phyloP scores from a whole-genome alignment of 1,140 invertebrate species.

The Caenorhabditis elegans region WBcel235 BX284606.5:15623001-15623500 shows the following conservation, averaged over 20 bases:
- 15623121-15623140: conserved; percentile 55
- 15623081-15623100: conserved; percentile 56
- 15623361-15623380: conserved; percentile 60
- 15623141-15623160: conserved; percentile 58
- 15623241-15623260: neutral
- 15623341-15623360: conserved; percentile 57
- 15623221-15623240: neutral
- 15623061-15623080: conserved; percentile 51
- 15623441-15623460: too few relatives aligned
- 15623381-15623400: conserved; percentile 59
- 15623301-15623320: conserved; percentile 48
- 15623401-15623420: conserved; percentile 60
- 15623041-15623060: too few relatives aligned
- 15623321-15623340: conserved; percentile 34
- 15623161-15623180: neutral
- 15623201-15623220: neutral
- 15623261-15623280: conserved; percentile 55
- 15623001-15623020: too few relatives aligned
- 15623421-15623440: conserved; percentile 50
- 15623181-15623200: neutral
- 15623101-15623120: conserved; percentile 59
- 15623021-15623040: too few relatives aligned
- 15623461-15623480: too few relatives aligned
- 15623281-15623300: conserved; percentile 55
- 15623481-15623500: too few relatives aligned